phyloP scores from a whole-genome alignment of 2,113 vertebrate genomes.

The Cyanistes caeruleus region DNA sequence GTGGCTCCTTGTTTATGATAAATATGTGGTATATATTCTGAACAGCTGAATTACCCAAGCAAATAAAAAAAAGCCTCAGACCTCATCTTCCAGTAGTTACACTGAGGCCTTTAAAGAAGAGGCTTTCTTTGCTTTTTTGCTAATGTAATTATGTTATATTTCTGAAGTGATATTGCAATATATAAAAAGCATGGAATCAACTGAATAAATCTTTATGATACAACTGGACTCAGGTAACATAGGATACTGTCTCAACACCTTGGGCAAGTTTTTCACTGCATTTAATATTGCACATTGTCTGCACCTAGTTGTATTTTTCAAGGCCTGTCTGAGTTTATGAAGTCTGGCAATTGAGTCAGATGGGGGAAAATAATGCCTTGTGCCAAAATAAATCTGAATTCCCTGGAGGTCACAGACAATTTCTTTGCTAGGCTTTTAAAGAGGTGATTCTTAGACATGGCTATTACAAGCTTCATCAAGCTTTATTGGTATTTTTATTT shows the following conservation, averaged over 20 bases:
- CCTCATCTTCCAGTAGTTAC: neutral
- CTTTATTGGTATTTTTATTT: neutral
- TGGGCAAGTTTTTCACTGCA: neutral
- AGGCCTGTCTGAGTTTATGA: neutral
- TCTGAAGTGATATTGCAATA: neutral
- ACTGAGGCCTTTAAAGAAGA: neutral
- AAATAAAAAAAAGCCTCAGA: neutral
- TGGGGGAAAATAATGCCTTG: neutral
- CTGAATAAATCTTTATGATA: neutral
- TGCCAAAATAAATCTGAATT: neutral
- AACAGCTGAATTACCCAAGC: neutral
- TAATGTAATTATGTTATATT: neutral
- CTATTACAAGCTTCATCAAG: neutral
- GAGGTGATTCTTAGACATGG: neutral
- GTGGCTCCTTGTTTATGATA: neutral
- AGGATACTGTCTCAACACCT: neutral
- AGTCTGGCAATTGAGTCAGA: neutral
- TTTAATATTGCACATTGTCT: neutral
- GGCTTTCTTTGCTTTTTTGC: neutral
- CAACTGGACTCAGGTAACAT: neutral
- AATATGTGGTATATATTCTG: neutral
- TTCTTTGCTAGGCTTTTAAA: neutral
- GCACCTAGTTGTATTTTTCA: neutral
- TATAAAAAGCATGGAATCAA: neutral
- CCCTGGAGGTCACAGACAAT: neutral